A percentile compares a stretch with the other conserved stretches of the same genome.
Evolutionary conservation across 2,888 invertebrate genomes (phyloP).

Genomic region (Chymomyza fuscimana): DNA sequence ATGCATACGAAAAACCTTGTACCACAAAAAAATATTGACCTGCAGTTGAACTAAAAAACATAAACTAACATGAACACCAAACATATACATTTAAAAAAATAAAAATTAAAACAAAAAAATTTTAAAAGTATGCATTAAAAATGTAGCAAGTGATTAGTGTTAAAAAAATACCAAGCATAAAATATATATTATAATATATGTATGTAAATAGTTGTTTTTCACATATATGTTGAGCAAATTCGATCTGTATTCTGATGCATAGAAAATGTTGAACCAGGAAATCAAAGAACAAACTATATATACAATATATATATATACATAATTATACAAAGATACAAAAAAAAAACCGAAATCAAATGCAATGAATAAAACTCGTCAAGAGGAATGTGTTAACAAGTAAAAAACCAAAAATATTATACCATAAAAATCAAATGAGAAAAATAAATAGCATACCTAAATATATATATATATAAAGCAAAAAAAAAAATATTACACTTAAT

Average conservation of each 20-base stretch:
- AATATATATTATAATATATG: constrained; percentile 40
- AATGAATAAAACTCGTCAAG: constrained; percentile 74
- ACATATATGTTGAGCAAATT: constrained; percentile 37
- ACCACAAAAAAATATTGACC: constrained; percentile 49
- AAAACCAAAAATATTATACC: constrained; percentile 12
- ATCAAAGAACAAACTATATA: constrained; percentile 20
- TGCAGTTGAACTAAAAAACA: constrained; percentile 28
- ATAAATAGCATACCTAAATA: constrained; percentile 49
- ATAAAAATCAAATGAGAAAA: constrained; percentile 31
- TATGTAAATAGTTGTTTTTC: constrained; percentile 63
- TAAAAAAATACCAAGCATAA: constrained; percentile 36
- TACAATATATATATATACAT: constrained; percentile 37
- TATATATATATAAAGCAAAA: constrained; percentile 19
- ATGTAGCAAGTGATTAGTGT: neutral
- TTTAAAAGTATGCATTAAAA: neutral
- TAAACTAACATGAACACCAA: constrained; percentile 24
- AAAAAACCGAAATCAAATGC: constrained; percentile 48
- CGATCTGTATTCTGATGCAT: constrained; percentile 23
- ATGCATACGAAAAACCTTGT: constrained; percentile 36
- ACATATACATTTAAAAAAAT: constrained; percentile 31
- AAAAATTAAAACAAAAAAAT: constrained; percentile 33
- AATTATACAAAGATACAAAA: constrained; percentile 31
- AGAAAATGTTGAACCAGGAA: constrained; percentile 26
- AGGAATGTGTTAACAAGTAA: constrained; percentile 74
- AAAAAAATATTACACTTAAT: constrained; percentile 52